phyloP scores from a whole-genome alignment of 2,888 invertebrate genomes.

The Helleia helle region DNA sequence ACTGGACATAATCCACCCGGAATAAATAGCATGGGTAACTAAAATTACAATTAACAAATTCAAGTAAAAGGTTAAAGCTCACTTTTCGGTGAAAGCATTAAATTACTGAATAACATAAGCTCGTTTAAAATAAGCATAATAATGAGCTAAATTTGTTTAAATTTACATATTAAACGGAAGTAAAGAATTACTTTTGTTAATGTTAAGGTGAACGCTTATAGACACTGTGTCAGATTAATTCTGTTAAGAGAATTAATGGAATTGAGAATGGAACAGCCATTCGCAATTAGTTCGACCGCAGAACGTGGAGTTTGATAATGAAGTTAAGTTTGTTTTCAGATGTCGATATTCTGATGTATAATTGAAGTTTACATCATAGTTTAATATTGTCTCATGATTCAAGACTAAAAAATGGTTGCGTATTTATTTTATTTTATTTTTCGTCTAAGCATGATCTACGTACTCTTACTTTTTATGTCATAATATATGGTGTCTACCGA shows the following conservation, averaged over 20 bases:
- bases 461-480: too few relatives aligned
- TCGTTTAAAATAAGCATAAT: constrained; percentile 15
- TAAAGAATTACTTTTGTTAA: constrained; percentile 19
- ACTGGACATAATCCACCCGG: too few relatives aligned
- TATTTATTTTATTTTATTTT: too few relatives aligned
- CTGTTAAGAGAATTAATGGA: constrained; percentile 6
- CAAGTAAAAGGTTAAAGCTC: constrained; percentile 2
- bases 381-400: too few relatives aligned
- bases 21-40: too few relatives aligned
- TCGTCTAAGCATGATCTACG: too few relatives aligned
- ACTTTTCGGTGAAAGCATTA: neutral
- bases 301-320: neutral
- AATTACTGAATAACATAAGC: constrained; percentile 6
- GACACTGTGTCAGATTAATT: constrained; percentile 1
- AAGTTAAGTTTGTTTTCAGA: constrained; percentile 3
- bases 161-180: constrained; percentile 30
- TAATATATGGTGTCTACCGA: too few relatives aligned
- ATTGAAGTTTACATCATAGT: too few relatives aligned
- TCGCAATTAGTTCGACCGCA: constrained; percentile 9
- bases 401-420: too few relatives aligned
- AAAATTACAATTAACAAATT: constrained; percentile 1
- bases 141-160: constrained; percentile 30
- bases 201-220: neutral
- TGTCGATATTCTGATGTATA: neutral
- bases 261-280: constrained; percentile 6